Conservation (phyloP, 2,797 vertebrate genomes). For the Hemitrygon akajei region DNA sequence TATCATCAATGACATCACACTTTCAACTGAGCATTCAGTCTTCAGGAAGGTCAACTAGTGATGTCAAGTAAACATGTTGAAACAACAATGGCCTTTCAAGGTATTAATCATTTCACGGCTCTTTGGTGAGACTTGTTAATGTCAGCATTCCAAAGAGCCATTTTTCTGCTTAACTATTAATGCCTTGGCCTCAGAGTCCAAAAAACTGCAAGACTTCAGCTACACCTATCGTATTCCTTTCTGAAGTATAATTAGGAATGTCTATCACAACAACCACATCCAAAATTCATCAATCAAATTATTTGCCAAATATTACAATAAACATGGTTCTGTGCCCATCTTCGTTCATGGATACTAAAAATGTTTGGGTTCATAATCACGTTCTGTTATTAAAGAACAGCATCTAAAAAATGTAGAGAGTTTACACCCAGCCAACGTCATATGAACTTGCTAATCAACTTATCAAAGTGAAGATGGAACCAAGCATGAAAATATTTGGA, state of each 20-base stretch:
- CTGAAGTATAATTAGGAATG: not conserved
- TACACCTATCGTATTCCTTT: not conserved
- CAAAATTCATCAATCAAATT: not conserved
- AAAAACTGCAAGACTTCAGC: not conserved
- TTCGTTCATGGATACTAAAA: not conserved
- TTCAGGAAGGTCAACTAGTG: not conserved
- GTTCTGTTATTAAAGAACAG: not conserved
- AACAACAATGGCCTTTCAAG: conserved; percentile 29
- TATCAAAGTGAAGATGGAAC: conserved; percentile 3
- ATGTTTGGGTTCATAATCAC: not conserved
- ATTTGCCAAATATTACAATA: not conserved
- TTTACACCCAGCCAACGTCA: too few species aligned
- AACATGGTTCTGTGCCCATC: not conserved
- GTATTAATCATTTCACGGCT: conserved; percentile 13
- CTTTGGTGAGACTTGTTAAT: conserved; percentile 16
- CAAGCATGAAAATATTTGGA: not conserved
- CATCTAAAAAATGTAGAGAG: not conserved
- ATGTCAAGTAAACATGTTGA: conserved; percentile 26
- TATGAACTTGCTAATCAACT: not conserved
- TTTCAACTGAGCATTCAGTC: not conserved
- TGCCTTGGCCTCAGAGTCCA: not conserved
- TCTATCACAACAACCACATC: not conserved
- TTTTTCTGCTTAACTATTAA: conserved; percentile 24
- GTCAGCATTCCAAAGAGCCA: conserved; percentile 16
- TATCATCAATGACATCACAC: not conserved